phyloP scores from a whole-genome alignment of 1,140 invertebrate genomes.

The Zaprionus kolodkinae region DNA sequence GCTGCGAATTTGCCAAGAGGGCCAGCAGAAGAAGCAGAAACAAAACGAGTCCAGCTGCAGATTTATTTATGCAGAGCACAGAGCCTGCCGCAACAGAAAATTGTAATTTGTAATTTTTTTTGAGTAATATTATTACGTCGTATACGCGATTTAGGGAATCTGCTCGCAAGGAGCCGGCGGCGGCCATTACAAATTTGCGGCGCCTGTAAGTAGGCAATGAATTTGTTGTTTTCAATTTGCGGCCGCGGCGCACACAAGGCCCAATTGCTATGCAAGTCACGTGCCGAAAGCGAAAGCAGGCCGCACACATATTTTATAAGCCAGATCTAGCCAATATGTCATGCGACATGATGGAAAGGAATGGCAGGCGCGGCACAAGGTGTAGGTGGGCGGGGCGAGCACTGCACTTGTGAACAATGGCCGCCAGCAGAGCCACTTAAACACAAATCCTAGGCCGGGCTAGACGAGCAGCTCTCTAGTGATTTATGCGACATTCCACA shows the following conservation, averaged over 20 bases:
- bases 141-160: slow-evolving; percentile 4
- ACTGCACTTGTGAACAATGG: slow-evolving; percentile 54
- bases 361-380: background rate
- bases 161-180: background rate
- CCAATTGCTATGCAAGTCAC: slow-evolving; percentile 76
- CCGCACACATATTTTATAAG: slow-evolving; percentile 37
- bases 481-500: slow-evolving; percentile 72
- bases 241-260: slow-evolving; percentile 28
- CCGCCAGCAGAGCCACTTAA: slow-evolving; percentile 29
- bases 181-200: slow-evolving; percentile 37
- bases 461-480: slow-evolving; percentile 33
- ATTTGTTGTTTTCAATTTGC: slow-evolving; percentile 76
- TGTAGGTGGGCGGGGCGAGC: slow-evolving; percentile 1
- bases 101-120: slow-evolving; percentile 13
- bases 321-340: slow-evolving; percentile 43
- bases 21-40: background rate
- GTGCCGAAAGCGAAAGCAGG: slow-evolving; percentile 50
- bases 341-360: slow-evolving; percentile 22
- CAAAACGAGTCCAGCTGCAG: background rate
- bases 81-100: background rate
- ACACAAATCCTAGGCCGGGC: background rate
- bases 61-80: slow-evolving; percentile 1
- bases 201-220: slow-evolving; percentile 68
- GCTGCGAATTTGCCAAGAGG: background rate
- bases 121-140: slow-evolving; percentile 1